Base-by-base conservation (phyloP, 2,888 invertebrate genomes). In the Cryptocheilus praepositus region DNA sequence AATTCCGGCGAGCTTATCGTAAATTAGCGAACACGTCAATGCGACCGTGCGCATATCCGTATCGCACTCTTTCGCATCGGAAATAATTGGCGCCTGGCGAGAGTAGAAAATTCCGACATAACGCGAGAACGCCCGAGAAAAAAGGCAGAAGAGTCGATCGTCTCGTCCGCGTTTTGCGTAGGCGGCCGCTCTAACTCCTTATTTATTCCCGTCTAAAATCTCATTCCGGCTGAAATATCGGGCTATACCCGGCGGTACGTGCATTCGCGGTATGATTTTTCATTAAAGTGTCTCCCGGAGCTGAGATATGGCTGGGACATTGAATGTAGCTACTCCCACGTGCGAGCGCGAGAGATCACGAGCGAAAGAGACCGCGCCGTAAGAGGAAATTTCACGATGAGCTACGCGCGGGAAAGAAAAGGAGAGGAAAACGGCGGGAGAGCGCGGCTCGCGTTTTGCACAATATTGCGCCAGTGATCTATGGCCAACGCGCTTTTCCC, bases 301-400 rank as follows among this genome's bases (percentile, higher is more conserved):
- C 82, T 86, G 88, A 88, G 86, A 88, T 87, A 87, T 84, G 83
- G 82, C 75, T 81, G 82, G 83, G 83, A 87, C 88, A 88, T 88
- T 88, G 87, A 88, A 88, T 86, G 86, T 83, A 80, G 81, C 83
- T 82, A 77, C 74, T 81, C 81, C 81, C 81, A 74, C 60, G 81
- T 82, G 83, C 73, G 61, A 69, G 49, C 19, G 56, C 4, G 5
- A 15, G 43, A 16, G 61, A 52, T 43, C 52, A 61, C 59, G 67
- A 66, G 71, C 64, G 19, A 19, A 64, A 52, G 44, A 70, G 61
- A 61, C 63, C 62, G 71, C 62, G 64, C 4, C 67, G 62, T 36
- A 56, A 25, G 59, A 43, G 60, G 49, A 49, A 49, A 36, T 36
- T 36, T 36, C 36, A 49, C 46, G 57, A 60, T 51, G 61, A 60